Evolutionary conservation across 2,113 vertebrate species (phyloP).

Genomic region (Sander lucioperca): DNA sequence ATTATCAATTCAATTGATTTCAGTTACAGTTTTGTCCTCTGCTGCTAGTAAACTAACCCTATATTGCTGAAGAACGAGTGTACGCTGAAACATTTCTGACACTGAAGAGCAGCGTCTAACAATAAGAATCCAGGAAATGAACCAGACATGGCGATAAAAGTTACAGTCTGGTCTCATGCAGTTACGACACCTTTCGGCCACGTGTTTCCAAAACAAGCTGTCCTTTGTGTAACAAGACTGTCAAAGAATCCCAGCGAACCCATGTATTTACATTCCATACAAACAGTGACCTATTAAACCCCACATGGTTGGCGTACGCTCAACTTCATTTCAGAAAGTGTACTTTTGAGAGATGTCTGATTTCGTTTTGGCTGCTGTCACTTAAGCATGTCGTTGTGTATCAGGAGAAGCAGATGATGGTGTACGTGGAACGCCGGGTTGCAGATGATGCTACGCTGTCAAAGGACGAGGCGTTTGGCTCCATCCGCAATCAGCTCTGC

Average conservation of each 20-base stretch:
- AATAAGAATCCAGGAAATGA: conserved; percentile 44
- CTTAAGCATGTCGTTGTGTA: conserved; percentile 15
- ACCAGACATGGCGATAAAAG: conserved; percentile 32
- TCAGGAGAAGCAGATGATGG: conserved; percentile 88
- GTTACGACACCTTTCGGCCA: conserved; percentile 27
- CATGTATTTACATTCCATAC: conserved; percentile 37
- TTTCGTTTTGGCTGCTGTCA: conserved; percentile 28
- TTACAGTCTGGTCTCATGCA: conserved; percentile 16
- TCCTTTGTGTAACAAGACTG: conserved; percentile 22
- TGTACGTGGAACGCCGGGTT: conserved; percentile 87
- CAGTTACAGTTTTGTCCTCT: conserved; percentile 8
- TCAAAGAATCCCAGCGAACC: background rate
- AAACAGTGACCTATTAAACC: background rate
- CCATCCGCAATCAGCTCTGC: conserved; percentile 86
- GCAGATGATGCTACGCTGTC: conserved; percentile 83
- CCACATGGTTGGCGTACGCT: conserved; percentile 14
- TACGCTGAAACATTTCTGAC: background rate
- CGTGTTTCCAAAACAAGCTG: conserved; percentile 35
- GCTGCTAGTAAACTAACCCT: background rate
- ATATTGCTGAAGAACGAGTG: background rate
- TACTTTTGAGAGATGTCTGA: background rate
- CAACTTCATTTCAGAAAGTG: background rate
- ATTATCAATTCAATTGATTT: background rate
- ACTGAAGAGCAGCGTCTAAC: conserved; percentile 4
- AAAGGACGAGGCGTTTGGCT: conserved; percentile 80